phyloP scores from a whole-genome alignment of 2,888 invertebrate genomes.

The Gymnoscelis rufifasciata region DNA sequence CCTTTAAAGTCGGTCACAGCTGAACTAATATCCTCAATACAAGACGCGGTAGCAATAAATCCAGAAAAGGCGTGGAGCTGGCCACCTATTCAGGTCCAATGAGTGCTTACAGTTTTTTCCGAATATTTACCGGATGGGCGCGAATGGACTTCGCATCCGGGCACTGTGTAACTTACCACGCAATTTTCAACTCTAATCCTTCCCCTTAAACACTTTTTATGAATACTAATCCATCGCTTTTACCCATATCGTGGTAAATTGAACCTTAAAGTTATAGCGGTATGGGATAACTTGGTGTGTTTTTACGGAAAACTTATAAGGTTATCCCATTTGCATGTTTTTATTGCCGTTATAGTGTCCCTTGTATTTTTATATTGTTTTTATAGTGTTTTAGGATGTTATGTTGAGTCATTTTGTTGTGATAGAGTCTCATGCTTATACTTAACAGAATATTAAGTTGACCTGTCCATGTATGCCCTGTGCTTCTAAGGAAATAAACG shows the following conservation, averaged over 20 bases:
- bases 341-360: background rate
- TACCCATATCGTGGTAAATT: too few species aligned
- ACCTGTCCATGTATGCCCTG: too few species aligned
- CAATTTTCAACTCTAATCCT: background rate
- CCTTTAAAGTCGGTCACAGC: background rate
- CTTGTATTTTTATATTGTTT: background rate
- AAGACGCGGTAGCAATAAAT: slow-evolving; percentile 20
- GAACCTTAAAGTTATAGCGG: too few species aligned
- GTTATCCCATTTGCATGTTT: background rate
- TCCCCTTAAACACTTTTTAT: too few species aligned
- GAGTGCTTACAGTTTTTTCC: slow-evolving; percentile 8
- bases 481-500: too few species aligned
- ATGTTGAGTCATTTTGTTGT: background rate
- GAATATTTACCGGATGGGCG: background rate
- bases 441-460: too few species aligned
- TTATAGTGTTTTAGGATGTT: background rate
- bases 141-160: slow-evolving; percentile 1
- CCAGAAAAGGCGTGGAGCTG: slow-evolving; percentile 22
- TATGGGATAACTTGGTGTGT: too few species aligned
- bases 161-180: background rate
- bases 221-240: too few species aligned
- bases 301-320: too few species aligned
- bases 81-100: slow-evolving; percentile 23
- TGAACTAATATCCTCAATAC: slow-evolving; percentile 11
- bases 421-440: too few species aligned